A percentile compares a stretch with the other conserved stretches of the same genome.
phyloP scores from a whole-genome alignment of 2,113 vertebrate genomes.

The Narcine bancroftii region DNA sequence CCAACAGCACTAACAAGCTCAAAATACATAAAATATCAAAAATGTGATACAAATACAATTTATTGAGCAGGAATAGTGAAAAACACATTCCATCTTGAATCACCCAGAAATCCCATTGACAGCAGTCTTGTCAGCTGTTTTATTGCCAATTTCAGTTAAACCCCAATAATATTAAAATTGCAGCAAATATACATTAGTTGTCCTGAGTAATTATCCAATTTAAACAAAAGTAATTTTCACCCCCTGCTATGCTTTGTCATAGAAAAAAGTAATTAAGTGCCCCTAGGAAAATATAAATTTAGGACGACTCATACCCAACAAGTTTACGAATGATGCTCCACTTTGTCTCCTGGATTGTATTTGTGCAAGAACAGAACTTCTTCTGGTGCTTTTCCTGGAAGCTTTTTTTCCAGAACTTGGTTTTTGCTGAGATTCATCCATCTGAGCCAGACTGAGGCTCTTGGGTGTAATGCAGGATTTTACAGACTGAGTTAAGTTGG shows the following conservation, averaged over 20 bases:
- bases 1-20: not conserved
- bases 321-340: slow-evolving; percentile 66
- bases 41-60: too few relatives aligned
- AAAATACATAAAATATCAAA: not conserved
- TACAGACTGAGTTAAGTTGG: slow-evolving; percentile 7
- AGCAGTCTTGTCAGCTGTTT: not conserved
- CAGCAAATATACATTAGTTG: not conserved
- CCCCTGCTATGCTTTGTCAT: not conserved
- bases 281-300: not conserved
- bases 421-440: slow-evolving; percentile 42
- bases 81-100: not conserved
- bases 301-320: slow-evolving; percentile 58
- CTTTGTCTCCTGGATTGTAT: slow-evolving; percentile 58
- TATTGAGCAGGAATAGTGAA: too few relatives aligned
- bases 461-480: not conserved
- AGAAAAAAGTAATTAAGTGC: not conserved
- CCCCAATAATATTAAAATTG: not conserved
- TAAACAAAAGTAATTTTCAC: not conserved
- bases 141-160: not conserved
- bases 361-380: slow-evolving; percentile 45
- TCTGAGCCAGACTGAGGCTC: slow-evolving; percentile 36
- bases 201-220: not conserved
- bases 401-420: slow-evolving; percentile 48
- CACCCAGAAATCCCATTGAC: not conserved
- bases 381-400: slow-evolving; percentile 45